Evolutionary conservation across 1,140 invertebrate species (phyloP).

Genomic region (Helicoverpa armigera): DNA sequence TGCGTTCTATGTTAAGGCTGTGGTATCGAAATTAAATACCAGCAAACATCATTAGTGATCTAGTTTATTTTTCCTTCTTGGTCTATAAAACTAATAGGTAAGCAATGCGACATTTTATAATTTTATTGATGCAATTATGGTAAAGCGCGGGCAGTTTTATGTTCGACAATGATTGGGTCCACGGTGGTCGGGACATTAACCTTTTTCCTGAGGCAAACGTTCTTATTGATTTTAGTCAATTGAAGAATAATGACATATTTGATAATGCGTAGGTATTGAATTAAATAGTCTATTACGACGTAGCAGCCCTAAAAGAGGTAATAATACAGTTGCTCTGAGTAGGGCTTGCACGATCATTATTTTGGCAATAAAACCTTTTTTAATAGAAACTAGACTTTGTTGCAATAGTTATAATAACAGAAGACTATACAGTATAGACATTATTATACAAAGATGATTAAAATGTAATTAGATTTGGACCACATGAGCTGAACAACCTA

Average conservation of each 20-base stretch:
- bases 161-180: slow-evolving; percentile 22
- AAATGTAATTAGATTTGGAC: not conserved
- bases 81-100: not conserved
- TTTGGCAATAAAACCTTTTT: too few species aligned
- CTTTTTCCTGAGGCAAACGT: slow-evolving; percentile 21
- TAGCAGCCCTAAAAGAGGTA: too few species aligned
- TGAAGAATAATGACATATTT: slow-evolving; percentile 2
- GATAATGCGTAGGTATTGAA: not conserved
- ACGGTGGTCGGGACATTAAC: not conserved
- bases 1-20: too few species aligned
- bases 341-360: too few species aligned
- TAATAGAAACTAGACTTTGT: not conserved
- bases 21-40: too few species aligned
- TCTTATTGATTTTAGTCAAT: slow-evolving; percentile 5
- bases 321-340: too few species aligned
- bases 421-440: too few species aligned
- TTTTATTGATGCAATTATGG: slow-evolving; percentile 23
- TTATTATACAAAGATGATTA: not conserved
- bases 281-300: too few species aligned
- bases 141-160: not conserved
- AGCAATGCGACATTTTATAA: not conserved
- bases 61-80: not conserved
- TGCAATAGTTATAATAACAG: not conserved
- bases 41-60: not conserved
- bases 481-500: not conserved